A percentile compares a stretch with the other conserved stretches of the same genome.
Conservation (phyloP, 37 sponge, comb jelly and placozoan genomes). For the Aplysina aerophoba region DNA sequence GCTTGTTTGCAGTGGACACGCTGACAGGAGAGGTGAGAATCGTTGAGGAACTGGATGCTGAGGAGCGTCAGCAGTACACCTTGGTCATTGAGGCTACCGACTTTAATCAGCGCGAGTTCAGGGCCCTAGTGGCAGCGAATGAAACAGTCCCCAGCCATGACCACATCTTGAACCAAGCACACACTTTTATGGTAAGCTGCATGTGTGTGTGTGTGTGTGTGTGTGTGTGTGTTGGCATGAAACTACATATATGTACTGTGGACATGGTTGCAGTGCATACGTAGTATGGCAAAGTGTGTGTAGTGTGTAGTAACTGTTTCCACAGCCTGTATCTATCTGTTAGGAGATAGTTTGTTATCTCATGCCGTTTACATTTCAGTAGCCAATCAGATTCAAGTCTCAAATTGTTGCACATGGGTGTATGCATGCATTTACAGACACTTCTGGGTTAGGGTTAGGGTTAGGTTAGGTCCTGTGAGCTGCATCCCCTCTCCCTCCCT, state of each 20-base stretch:
- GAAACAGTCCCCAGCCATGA: background rate
- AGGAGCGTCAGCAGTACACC: background rate
- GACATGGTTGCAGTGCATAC: background rate
- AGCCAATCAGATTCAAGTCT: too few relatives aligned
- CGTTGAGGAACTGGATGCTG: slow-evolving; percentile 14
- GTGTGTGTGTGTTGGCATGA: background rate
- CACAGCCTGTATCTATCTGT: too few relatives aligned
- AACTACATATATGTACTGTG: background rate
- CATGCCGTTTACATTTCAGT: too few relatives aligned
- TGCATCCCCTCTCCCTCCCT: too few relatives aligned
- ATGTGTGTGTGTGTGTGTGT: background rate
- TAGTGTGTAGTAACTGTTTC: too few relatives aligned
- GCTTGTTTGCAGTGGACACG: slow-evolving; percentile 35
- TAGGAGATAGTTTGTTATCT: too few relatives aligned
- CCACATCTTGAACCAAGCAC: background rate
- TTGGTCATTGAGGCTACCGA: slow-evolving; percentile 33
- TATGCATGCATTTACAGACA: too few relatives aligned
- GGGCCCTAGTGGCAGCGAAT: background rate
- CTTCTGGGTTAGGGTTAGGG: too few relatives aligned
- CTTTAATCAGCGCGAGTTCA: slow-evolving; percentile 12
- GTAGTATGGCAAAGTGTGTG: background rate
- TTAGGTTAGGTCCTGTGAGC: too few relatives aligned
- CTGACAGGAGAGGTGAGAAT: slow-evolving; percentile 27
- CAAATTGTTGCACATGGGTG: too few relatives aligned
- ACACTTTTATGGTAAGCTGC: background rate